Conservation (phyloP, 2,113 vertebrate species). For the human (Homo sapiens) region DNA sequence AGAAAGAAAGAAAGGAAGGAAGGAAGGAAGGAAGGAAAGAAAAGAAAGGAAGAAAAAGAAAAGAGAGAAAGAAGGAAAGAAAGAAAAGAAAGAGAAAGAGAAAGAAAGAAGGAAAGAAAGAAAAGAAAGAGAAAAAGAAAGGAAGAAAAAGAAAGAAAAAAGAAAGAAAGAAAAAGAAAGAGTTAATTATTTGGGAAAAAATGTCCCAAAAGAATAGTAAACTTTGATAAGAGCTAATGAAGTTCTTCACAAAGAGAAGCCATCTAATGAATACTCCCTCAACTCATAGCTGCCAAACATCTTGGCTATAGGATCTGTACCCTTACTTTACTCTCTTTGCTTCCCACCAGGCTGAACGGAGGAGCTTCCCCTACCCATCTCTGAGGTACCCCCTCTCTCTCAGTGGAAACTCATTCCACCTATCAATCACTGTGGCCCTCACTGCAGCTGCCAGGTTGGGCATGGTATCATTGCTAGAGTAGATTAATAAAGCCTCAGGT, state of each 20-base stretch:
- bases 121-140: accelerated
- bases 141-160: too few relatives aligned
- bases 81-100: too few relatives aligned
- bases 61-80: accelerated
- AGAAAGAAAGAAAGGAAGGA: too few relatives aligned
- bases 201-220: background rate
- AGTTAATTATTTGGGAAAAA: background rate
- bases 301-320: background rate
- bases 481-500: background rate
- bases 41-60: accelerated
- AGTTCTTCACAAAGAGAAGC: background rate
- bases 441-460: background rate
- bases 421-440: background rate
- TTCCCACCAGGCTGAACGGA: background rate
- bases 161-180: too few relatives aligned
- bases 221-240: background rate
- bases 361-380: background rate
- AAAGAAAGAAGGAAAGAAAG: too few relatives aligned
- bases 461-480: background rate
- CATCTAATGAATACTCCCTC: accelerated
- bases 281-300: background rate
- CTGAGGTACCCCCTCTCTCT: background rate
- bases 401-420: background rate
- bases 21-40: accelerated
- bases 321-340: background rate